phyloP scores from a whole-genome alignment of 2,888 invertebrate genomes.

The Ophion costatus region DNA sequence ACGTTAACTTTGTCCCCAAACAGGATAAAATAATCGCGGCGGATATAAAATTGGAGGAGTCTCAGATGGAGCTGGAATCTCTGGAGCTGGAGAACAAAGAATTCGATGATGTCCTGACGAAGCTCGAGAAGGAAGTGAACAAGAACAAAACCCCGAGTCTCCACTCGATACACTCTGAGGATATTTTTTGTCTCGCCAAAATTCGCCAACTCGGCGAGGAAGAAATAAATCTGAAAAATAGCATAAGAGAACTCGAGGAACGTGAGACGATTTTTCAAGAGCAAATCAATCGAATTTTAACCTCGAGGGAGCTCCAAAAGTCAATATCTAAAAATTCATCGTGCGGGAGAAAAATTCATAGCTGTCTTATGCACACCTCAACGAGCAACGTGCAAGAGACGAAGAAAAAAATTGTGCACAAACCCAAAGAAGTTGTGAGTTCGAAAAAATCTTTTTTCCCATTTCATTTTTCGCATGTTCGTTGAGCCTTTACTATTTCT shows the following conservation, averaged over 20 bases:
- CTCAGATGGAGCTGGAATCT: conserved; percentile 76
- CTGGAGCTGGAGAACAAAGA: conserved; percentile 75
- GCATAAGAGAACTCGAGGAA: conserved; percentile 76
- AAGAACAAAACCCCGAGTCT: conserved; percentile 70
- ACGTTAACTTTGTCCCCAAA: not conserved
- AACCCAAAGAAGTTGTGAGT: conserved; percentile 59
- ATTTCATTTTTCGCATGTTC: not conserved
- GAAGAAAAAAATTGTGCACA: conserved; percentile 61
- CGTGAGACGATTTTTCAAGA: conserved; percentile 73
- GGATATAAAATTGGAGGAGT: conserved; percentile 78
- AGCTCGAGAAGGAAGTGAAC: conserved; percentile 70
- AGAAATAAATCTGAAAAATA: conserved; percentile 75
- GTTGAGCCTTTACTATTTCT: not conserved
- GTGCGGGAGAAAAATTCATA: conserved; percentile 54
- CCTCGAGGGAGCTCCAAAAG: conserved; percentile 64
- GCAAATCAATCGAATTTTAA: conserved; percentile 74
- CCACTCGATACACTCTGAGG: conserved; percentile 77
- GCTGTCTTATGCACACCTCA: conserved; percentile 55
- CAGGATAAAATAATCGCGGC: conserved; percentile 79
- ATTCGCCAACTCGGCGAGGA: conserved; percentile 76
- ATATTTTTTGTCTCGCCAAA: conserved; percentile 75
- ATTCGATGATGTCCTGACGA: conserved; percentile 68
- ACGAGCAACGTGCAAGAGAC: conserved; percentile 55
- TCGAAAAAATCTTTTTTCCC: not conserved
- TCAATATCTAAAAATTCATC: not conserved